Evolutionary conservation across 2,888 invertebrate species (phyloP).

Genomic region (Apamea epomidion): DNA sequence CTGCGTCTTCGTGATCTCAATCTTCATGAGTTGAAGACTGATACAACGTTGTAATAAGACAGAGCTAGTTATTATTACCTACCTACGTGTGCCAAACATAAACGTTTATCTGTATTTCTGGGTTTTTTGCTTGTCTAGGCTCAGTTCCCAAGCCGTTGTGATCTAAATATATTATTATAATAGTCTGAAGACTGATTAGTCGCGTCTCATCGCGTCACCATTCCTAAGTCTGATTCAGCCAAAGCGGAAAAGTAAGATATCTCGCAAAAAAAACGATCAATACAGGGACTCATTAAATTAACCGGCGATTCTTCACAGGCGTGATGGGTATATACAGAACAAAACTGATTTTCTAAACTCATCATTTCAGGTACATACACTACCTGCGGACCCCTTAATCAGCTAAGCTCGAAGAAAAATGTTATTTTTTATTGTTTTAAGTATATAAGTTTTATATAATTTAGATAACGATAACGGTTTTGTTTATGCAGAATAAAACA

Average conservation of each 20-base stretch:
- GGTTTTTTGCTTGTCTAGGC: background rate
- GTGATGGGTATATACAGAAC: background rate
- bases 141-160: background rate
- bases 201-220: background rate
- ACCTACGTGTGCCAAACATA: background rate
- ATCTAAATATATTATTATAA: background rate
- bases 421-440: no score
- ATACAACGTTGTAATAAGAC: no score
- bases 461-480: no score
- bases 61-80: background rate
- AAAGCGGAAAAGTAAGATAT: background rate
- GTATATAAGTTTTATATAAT: no score
- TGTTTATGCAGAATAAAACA: no score
- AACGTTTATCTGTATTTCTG: no score
- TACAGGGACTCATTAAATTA: background rate
- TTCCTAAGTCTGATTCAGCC: background rate
- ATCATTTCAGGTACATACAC: background rate
- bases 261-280: background rate
- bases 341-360: background rate
- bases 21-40: background rate
- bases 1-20: slow-evolving; percentile 8
- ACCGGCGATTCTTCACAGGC: background rate
- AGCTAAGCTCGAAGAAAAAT: background rate
- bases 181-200: background rate
- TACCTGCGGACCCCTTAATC: background rate